Percentiles rank a stretch among this genome's conserved stretches.
These are phyloP conservation scores for Nyctereutes procyonoides DNA, from an alignment of 2,113 vertebrate species.

Conservation along the genomic window DNA sequence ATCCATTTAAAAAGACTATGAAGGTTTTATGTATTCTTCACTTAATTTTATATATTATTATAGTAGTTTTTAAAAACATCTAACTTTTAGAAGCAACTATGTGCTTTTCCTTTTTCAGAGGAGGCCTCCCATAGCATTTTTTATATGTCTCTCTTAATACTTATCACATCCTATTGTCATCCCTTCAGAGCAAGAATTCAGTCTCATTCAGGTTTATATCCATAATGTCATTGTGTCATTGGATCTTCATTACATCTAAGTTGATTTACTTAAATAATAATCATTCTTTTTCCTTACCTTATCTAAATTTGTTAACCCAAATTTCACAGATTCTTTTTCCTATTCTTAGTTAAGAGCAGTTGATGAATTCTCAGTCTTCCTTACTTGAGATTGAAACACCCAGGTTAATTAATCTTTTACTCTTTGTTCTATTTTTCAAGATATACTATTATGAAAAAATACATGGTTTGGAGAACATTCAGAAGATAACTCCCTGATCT, in stretches of 20 bases:
- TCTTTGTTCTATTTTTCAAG: neutral
- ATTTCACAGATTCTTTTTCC: neutral
- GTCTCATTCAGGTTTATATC: neutral
- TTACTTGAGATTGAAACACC: slow-evolving; percentile 11
- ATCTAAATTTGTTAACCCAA: neutral
- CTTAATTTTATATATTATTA: neutral
- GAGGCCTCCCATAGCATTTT: neutral
- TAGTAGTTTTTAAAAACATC: neutral
- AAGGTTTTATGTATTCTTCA: neutral
- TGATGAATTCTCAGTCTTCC: neutral
- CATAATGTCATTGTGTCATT: neutral
- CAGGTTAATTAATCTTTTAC: neutral
- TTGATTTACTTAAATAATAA: neutral
- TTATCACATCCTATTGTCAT: neutral
- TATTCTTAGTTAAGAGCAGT: neutral
- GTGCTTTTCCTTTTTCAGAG: neutral
- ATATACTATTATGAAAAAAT: neutral
- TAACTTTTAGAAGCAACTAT: neutral
- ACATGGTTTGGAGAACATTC: neutral
- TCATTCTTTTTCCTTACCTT: neutral
- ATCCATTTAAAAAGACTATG: neutral
- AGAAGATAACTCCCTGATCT: neutral
- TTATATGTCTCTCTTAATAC: neutral
- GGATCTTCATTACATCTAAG: neutral
- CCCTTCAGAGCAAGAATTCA: neutral